phyloP scores from a whole-genome alignment of 2,888 invertebrate genomes.

The Cenopis cana region DNA sequence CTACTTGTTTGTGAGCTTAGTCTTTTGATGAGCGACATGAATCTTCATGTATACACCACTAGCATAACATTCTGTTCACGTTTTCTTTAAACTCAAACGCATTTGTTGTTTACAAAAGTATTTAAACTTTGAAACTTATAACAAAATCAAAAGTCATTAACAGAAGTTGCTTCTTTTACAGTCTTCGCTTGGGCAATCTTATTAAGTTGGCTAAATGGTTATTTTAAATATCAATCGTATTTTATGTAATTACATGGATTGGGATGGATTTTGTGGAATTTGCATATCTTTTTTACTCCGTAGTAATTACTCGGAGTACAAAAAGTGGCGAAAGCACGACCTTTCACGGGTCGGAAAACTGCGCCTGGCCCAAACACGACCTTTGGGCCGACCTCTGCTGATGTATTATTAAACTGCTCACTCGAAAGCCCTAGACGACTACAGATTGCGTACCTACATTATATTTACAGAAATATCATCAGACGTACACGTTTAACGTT shows the following conservation, averaged over 20 bases:
- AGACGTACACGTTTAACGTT: too few relatives aligned
- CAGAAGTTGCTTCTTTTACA: constrained; percentile 5
- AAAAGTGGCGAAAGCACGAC: constrained; percentile 66
- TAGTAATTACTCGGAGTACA: constrained; percentile 38
- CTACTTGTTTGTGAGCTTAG: constrained; percentile 19
- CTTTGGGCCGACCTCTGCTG: constrained; percentile 66
- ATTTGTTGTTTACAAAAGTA: background rate
- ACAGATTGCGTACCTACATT: background rate
- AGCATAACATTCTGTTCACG: background rate
- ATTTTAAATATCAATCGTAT: constrained; percentile 2
- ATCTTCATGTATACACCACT: background rate
- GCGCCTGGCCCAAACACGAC: constrained; percentile 66
- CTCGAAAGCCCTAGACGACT: constrained; percentile 9
- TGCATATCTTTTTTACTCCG: too few relatives aligned
- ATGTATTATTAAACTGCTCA: constrained; percentile 70
- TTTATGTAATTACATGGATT: constrained; percentile 28
- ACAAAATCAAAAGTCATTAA: background rate
- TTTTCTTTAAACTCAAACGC: background rate
- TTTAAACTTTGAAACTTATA: background rate
- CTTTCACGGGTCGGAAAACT: constrained; percentile 69
- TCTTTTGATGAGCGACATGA: constrained; percentile 5
- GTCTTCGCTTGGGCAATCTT: background rate
- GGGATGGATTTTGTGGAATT: too few relatives aligned
- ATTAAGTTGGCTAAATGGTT: constrained; percentile 4
- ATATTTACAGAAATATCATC: too few relatives aligned